Base-by-base conservation (phyloP, 2,113 vertebrate genomes). In the Leptocoma aspasia region DNA sequence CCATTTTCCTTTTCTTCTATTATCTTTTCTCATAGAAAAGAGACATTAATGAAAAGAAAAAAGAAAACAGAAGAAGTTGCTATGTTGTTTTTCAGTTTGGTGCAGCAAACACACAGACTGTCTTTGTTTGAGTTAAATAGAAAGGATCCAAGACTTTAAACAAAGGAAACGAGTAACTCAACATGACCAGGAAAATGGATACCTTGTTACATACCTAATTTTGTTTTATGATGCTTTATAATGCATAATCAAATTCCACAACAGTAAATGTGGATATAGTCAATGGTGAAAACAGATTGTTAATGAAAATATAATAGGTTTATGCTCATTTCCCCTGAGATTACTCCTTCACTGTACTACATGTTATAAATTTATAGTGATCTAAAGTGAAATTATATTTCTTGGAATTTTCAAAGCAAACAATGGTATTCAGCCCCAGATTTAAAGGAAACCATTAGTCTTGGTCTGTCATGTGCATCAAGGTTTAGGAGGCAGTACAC, bases 361-460 rank as follows among this genome's bases (percentile, higher is more conserved):
- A 97, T 93, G 41, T 97, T 97, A 96, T 97, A 97, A 97, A 92
- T 97, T 97, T 96, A 95, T 97, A 95, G 84, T 89, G 69, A 96
- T 96, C 95, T 95, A 95, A 98, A 98, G 93, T 91, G 82, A 97
- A 97, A 96, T 92, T 97, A 82, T 89, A 90, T 97, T 97, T 98
- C 93, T 93, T 95, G 93, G 96, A 96, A 95, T 93, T 96, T 97
- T 96, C 94, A 93, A 96, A 96, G 90, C 63, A 69, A 97, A 73
- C 92, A 95, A 80, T 92, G 80, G 92, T 94, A 93, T 96, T 98
- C 93, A 95, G 90, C 68, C 92, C 90, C 88, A 97, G 84, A 96
- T 95, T 94, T 96, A 96, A 97, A 95, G 97, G 96, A 98, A 98
- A 95, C 64, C 79, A 94, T 97, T 97, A 96, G 91, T 98, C 95